Base-by-base conservation (phyloP, 2,113 vertebrate species). In the Pholis gunnellus region DNA sequence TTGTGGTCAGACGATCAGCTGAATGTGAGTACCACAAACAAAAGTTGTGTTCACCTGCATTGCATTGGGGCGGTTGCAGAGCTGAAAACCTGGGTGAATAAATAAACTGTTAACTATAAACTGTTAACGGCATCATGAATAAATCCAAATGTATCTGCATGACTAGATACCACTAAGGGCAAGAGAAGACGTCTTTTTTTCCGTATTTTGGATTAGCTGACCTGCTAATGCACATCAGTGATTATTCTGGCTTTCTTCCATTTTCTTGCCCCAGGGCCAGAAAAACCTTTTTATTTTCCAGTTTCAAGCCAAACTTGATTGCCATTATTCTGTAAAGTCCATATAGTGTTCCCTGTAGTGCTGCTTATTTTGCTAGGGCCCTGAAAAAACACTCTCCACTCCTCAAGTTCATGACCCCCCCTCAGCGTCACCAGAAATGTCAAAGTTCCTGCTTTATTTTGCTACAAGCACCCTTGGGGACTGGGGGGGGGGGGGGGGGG, bases 401-500 rank as follows among this genome's bases (percentile, higher is more conserved):
- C 56, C 7, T n/a, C 29, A n/a, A 40, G 81, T 79, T 81, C 71
- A 73, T 46, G 73, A 71, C 38, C 36, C 60, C 13, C 31, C 29
- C 31, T 10, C n/a, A 67, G 73, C 73, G 44, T 38, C 74, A 67
- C 77, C 38, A 66, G 48, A 72, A 56, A 76, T 67, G 82, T 63
- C 81, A 82, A 79, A 87, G 79, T 74, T 87, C 70, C 6, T 34
- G 76, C 44, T 66, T 81, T 67, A 71, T 80, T 57, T 85, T 87
- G 65, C 75, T 77, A 52, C 65, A 70, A 63, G 66, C 34, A 72
- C 70, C 64, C 82, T 25, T 44, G 2, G 65, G 65, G 54, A 66
- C 13, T 9, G 14, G 42, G 34, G 44, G 11, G 9, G 15, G 3
- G 65, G 70, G 63, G 22, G 15, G 2, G 71, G 79, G 2, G 2